Conservation (phyloP, 2,888 invertebrate genomes). For the Phania funesta region DNA sequence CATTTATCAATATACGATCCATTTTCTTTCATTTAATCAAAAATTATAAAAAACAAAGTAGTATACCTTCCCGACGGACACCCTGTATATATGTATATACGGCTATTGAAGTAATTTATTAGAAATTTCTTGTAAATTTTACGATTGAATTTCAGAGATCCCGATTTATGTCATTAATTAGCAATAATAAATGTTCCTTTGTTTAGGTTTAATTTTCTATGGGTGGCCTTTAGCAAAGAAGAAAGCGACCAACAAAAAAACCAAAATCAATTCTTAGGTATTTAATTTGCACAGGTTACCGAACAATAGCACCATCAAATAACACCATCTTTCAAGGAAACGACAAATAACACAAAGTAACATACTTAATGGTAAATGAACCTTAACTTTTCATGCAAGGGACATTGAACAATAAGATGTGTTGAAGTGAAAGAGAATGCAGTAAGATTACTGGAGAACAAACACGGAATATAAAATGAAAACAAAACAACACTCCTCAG, state of each 20-base stretch:
- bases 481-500: constrained; percentile 22
- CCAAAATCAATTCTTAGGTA: constrained; percentile 28
- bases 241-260: background rate
- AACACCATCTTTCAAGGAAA: constrained; percentile 22
- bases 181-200: constrained; percentile 8
- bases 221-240: constrained; percentile 3
- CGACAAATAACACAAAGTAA: constrained; percentile 28
- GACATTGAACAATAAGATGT: constrained; percentile 2
- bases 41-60: no score
- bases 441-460: constrained; percentile 24
- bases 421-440: background rate
- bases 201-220: background rate
- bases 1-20: no score
- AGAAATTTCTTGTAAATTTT: no score
- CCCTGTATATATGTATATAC: no score
- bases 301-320: background rate
- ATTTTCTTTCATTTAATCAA: no score
- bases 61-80: no score
- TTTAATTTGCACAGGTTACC: constrained; percentile 26
- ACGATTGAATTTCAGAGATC: no score
- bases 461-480: constrained; percentile 18
- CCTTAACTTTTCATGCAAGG: constrained; percentile 29
- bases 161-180: constrained; percentile 32
- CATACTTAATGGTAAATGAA: constrained; percentile 52
- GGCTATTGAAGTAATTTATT: no score